A percentile compares a stretch with the other conserved stretches of the same genome.
These are phyloP conservation scores for Delichon dasypus DNA, from an alignment of 2,797 vertebrate genomes.

Conservation along the genomic window DNA sequence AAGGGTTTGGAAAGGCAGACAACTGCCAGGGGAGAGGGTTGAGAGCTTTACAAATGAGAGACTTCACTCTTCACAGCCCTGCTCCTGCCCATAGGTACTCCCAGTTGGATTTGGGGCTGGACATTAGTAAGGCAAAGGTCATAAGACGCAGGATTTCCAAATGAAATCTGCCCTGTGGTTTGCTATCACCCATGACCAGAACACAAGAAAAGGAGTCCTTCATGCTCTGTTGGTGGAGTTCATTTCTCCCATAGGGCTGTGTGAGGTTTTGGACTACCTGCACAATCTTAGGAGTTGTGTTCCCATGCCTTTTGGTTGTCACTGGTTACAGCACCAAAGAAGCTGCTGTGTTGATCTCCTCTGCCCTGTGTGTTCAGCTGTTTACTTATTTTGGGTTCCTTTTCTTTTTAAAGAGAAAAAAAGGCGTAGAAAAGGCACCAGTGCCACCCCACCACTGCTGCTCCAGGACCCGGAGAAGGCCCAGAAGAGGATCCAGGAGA, in stretches of 20 bases:
- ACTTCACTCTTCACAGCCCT: background rate
- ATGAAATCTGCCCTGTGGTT: background rate
- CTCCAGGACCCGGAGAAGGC: conserved; percentile 80
- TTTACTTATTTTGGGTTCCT: background rate
- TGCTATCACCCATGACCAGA: background rate
- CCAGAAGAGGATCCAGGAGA: conserved; percentile 79
- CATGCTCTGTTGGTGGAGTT: background rate
- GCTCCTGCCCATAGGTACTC: background rate
- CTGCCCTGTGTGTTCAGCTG: background rate
- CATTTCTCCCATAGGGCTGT: fast-evolving
- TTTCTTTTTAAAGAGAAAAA: conserved; percentile 77
- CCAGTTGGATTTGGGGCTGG: background rate
- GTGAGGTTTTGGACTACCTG: background rate
- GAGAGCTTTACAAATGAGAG: background rate
- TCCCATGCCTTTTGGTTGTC: background rate
- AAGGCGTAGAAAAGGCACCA: conserved; percentile 54
- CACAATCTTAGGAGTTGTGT: background rate
- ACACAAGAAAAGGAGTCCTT: background rate
- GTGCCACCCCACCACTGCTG: conserved; percentile 80
- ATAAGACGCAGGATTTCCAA: background rate
- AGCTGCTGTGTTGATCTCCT: background rate
- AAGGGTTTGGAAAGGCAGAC: background rate
- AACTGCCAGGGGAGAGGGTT: background rate
- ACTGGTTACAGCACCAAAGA: background rate
- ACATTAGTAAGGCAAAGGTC: background rate